Evolutionary conservation across 1,140 invertebrate species (phyloP), one percentile per base, ranked within the genome.

Genomic region (Zaprionus africanus): DNA sequence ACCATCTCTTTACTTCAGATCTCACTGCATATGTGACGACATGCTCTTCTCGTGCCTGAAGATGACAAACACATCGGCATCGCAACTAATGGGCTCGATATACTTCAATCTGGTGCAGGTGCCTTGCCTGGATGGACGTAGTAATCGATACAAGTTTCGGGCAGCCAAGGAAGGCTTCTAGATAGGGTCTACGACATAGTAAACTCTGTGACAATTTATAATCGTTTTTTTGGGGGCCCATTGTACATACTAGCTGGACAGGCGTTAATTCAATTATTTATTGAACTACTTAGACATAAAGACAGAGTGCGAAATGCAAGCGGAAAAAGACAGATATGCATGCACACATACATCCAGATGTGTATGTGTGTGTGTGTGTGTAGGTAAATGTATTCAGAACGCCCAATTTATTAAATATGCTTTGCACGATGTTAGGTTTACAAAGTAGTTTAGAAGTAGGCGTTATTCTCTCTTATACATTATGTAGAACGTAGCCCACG

Each of bases 1-100:
- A 46, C n/a, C n/a, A 43, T n/a, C 7, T 22, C 22, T 22, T 1
- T 51, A 46, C 46, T 56, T 15, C 79, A 94, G 94, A 93, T 97
- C 95, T 49, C 97, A 98, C 90, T 98, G 97, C 91, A 94, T 94
- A 15, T 98, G 97, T 92, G 97, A 98, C 87, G 95, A 96, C 64
- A 95, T 95, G 82, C 95, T 98, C 19, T 97, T 95, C 92, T 93
- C 95, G 2, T 98, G 97, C 93, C 93, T 98, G 41, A 98, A 98
- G 91, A 91, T 93, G 31, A 94, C 95, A 31, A 94, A 95, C 56
- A 94, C 94, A 11, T 95, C 95, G 63, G 94, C 95, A 7, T 94
- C 96, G 0, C 96, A 97, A 73, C 93, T 97, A 5, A 95, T 98
- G 94, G 97, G 97, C 38, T 96, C 96, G 72, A 95, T 98, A 59